phyloP scores from a whole-genome alignment of 2,797 vertebrate species.

The Lacerta agilis region DNA sequence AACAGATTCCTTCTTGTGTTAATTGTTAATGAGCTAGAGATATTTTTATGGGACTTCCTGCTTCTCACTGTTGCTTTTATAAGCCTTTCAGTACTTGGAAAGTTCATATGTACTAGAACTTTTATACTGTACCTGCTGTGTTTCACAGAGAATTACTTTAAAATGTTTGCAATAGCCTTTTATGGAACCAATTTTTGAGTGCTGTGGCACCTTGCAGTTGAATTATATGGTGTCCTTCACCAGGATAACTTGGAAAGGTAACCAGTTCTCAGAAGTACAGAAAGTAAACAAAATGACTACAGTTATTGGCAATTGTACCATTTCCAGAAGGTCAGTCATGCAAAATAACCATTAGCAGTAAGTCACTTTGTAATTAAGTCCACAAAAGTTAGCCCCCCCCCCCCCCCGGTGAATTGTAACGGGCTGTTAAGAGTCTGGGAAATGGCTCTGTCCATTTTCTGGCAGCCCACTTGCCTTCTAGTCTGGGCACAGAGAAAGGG shows the following conservation, averaged over 20 bases:
- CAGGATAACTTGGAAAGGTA: neutral
- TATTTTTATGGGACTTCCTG: slow-evolving; percentile 40
- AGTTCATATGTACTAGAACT: slow-evolving; percentile 49
- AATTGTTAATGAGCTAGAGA: rapidly evolving
- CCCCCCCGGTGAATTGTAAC: neutral
- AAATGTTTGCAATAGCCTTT: neutral
- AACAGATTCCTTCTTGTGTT: slow-evolving; percentile 13
- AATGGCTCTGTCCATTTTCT: neutral
- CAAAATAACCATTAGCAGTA: too few species aligned
- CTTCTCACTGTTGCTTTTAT: slow-evolving; percentile 38
- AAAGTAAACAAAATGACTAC: neutral
- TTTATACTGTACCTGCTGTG: slow-evolving; percentile 42
- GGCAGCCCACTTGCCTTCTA: neutral
- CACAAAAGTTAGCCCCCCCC: neutral
- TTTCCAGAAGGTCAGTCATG: neutral
- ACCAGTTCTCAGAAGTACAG: neutral
- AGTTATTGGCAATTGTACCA: too few species aligned
- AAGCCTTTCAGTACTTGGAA: slow-evolving; percentile 42
- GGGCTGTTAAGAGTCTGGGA: neutral
- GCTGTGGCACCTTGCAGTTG: neutral
- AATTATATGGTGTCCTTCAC: neutral
- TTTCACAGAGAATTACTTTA: slow-evolving; percentile 38
- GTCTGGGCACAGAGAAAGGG: neutral
- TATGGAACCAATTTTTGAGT: neutral
- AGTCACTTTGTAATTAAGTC: neutral